These are phyloP conservation scores for Cardinalis cardinalis DNA, from an alignment of 2,113 vertebrate species.

Conservation along the genomic window DNA sequence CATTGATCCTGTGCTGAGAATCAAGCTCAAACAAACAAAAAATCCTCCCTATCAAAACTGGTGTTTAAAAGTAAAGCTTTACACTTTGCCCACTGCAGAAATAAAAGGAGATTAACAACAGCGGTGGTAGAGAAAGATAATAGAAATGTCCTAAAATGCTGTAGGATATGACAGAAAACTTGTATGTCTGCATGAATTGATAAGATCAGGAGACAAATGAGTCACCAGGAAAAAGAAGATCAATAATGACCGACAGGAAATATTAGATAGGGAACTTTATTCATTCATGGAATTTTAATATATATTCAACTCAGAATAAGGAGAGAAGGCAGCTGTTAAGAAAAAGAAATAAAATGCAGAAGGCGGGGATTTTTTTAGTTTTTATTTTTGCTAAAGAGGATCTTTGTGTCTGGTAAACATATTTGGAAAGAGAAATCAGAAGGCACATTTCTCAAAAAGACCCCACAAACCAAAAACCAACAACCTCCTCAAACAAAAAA, in stretches of 20 bases:
- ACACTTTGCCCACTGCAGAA: not conserved
- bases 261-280: not conserved
- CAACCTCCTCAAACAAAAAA: not conserved
- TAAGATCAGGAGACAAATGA: not conserved
- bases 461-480: too few relatives aligned
- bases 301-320: not conserved
- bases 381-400: not conserved
- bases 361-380: not conserved
- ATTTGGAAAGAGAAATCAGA: not conserved
- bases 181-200: not conserved
- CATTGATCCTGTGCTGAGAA: not conserved
- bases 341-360: not conserved
- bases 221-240: not conserved
- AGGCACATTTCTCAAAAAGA: fast-evolving
- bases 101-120: not conserved
- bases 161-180: not conserved
- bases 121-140: not conserved
- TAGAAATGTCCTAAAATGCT: not conserved
- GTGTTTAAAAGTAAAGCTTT: not conserved
- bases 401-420: not conserved
- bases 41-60: not conserved
- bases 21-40: not conserved
- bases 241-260: not conserved
- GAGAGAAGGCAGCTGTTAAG: not conserved
- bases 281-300: not conserved